phyloP scores from a whole-genome alignment of 92 coral and sea anemone genomes.

The Hydrozoanthus gracilis region DNA sequence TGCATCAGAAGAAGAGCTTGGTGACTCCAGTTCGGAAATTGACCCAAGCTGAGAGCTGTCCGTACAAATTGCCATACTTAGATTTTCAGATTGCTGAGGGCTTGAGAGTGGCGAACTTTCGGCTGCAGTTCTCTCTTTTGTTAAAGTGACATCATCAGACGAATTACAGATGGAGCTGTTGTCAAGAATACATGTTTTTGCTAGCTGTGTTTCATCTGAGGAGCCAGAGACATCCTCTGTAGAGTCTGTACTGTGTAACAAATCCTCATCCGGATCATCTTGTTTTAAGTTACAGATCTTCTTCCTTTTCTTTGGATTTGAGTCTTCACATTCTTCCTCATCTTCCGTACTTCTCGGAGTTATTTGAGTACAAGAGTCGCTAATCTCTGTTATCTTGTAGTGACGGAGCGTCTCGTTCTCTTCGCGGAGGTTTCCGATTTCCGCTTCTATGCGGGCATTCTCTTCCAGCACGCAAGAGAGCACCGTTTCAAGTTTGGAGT shows the following conservation, averaged over 20 bases:
- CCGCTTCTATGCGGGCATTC: conserved; percentile 69
- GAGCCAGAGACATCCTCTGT: conserved; percentile 15
- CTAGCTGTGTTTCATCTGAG: neutral
- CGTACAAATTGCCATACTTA: conserved; percentile 22
- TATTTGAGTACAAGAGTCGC: conserved; percentile 79
- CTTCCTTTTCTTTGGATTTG: neutral
- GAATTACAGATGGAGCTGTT: neutral
- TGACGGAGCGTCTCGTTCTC: conserved; percentile 75
- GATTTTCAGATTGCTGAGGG: conserved; percentile 28
- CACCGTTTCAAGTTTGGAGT: conserved; percentile 77
- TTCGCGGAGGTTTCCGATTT: conserved; percentile 69
- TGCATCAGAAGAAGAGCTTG: conserved; percentile 75
- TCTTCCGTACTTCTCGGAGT: conserved; percentile 80
- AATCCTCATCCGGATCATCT: neutral
- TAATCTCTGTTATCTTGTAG: conserved; percentile 76
- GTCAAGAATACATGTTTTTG: neutral
- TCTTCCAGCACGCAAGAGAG: conserved; percentile 79
- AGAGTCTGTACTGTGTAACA: neutral
- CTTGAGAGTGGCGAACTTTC: conserved; percentile 3
- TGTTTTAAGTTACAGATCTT: neutral
- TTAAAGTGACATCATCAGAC: neutral
- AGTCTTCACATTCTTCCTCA: conserved; percentile 48
- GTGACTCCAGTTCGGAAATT: conserved; percentile 25
- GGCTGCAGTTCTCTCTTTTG: conserved; percentile 5
- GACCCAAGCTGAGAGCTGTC: conserved; percentile 37